Base-by-base conservation (phyloP, 1,140 invertebrate genomes). In the Philotrypesis tridentata region DNA sequence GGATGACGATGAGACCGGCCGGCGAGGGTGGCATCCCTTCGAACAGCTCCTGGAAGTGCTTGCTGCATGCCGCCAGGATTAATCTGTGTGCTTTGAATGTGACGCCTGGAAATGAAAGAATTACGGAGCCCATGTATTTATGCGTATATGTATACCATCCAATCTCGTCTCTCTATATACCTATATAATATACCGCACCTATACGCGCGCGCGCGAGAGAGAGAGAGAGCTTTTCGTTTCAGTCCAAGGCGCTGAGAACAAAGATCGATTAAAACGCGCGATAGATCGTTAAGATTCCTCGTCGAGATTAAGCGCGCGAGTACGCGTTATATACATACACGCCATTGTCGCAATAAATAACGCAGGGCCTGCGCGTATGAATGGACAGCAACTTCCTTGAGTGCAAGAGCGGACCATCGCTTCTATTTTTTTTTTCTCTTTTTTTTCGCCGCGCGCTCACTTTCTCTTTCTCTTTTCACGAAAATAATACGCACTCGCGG, bases 31-130 rank as follows among this genome's bases (percentile, higher is more conserved):
- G 97, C 87, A 96, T 97, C 81, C 95, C 94, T 92, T 97, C 96
- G 92, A 98, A 98, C 80, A 98, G 91, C 92, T 97, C 96, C 88
- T 97, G 96, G 91, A 98, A 97, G 90, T 98, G 97, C 91, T 97
- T 97, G 92, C 97, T 98, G 92, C 97, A 98, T 89, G 97, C 97
- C 86, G 97, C 97, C 89, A 98, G 92, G 82, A 98, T 97, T 85
- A 98, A 93, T 91, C 96, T 96, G 93, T 98, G 97, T 83, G 97
- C 97, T 92, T 96, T 96, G 90, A 98, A 97, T 86, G 96, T 96
- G 87, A 96, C 95, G 89, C 97, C 97, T 97, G 92, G n/a, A 55
- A 84, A 82, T 8, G 33, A 37, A 37, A 37, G 9, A 9, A 37
- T 3, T 5, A 37, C 33, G n/a, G n/a, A n/a, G n/a, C n/a, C n/a